Evolutionary conservation across 2,797 vertebrate genomes (phyloP), one percentile per base, ranked within the genome.

Genomic region (Spondyliosoma cantharus): DNA sequence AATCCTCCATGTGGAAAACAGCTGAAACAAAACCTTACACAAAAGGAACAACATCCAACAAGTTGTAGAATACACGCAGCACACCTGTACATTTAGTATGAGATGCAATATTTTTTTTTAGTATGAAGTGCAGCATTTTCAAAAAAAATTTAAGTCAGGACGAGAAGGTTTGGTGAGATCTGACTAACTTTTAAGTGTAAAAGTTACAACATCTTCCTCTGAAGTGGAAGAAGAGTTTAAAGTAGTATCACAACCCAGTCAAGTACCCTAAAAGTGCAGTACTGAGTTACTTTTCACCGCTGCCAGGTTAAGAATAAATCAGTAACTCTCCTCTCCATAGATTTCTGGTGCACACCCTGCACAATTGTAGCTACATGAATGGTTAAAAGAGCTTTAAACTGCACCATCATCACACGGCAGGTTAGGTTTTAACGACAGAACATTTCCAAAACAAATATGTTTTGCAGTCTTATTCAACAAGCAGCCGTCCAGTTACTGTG

Each of bases 401-500:
- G 37, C 37, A 24, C 22, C 63, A 48, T 63, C 32, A 37, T 49
- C 59, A 66, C 45, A 69, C 58, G 62, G 52, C 5, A 61, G 53
- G 73, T 78, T 4, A 70, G 12, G 32, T 80, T 76, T 68, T 70
- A 24, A 82, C 37, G 7, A 42, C 20, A 13, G 25, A 29, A 32
- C 24, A 54, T 80, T 75, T 71, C 59, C 66, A 65, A 84, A 76
- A 52, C 61, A 60, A 76, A 82, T 29, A 50, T 64, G 70, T 76
- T 74, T 71, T 63, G 61, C 63, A 66, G 76, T 42, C 50, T 78
- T 49, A 65, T 24, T 61, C 73, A 74, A 73, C 73, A 60, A 48
- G 73, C 66, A 66, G 15, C 48, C 27, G 4, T 87, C 67, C 84
- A 62, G 56, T 82, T 45, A 78, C 83, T 81, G 71, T 81, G 85